Conservation (phyloP, 2,888 invertebrate genomes). For the Eulithis testata region DNA sequence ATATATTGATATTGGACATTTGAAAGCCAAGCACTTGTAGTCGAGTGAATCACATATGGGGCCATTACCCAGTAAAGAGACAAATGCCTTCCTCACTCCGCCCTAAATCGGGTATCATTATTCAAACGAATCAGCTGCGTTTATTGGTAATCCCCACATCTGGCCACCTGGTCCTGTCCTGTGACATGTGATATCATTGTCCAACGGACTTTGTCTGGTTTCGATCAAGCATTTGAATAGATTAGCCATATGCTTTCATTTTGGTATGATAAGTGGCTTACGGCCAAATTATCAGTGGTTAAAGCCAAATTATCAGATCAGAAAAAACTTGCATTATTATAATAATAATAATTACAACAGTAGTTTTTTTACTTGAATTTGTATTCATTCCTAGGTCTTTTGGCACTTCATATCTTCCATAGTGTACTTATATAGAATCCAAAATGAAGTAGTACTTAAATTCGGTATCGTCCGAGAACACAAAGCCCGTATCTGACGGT, state of each 20-base stretch:
- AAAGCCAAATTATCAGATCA: not conserved
- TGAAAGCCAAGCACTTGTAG: conserved; percentile 1
- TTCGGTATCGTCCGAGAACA: conserved; percentile 24
- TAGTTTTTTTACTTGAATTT: no score
- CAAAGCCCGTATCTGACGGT: conserved; percentile 50
- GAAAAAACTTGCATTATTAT: no score
- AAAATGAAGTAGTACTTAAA: conserved; percentile 3
- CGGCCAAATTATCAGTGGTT: not conserved
- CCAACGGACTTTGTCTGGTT: conserved; percentile 30
- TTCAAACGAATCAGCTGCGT: conserved; percentile 34
- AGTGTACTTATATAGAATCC: not conserved
- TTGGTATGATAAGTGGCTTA: conserved; percentile 10
- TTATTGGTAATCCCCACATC: conserved; percentile 35
- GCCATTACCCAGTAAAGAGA: conserved; percentile 9
- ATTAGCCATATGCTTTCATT: conserved; percentile 32
- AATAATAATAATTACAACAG: no score
- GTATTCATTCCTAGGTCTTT: no score
- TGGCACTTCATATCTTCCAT: no score
- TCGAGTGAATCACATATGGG: conserved; percentile 4
- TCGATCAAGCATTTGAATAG: conserved; percentile 28
- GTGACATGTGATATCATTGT: conserved; percentile 37
- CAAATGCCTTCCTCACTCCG: conserved; percentile 24
- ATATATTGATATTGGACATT: not conserved
- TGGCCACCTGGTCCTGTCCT: conserved; percentile 34
- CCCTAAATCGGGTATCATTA: conserved; percentile 29